phyloP scores from a whole-genome alignment of 2,113 vertebrate genomes.

The Siniperca chuatsi region DNA sequence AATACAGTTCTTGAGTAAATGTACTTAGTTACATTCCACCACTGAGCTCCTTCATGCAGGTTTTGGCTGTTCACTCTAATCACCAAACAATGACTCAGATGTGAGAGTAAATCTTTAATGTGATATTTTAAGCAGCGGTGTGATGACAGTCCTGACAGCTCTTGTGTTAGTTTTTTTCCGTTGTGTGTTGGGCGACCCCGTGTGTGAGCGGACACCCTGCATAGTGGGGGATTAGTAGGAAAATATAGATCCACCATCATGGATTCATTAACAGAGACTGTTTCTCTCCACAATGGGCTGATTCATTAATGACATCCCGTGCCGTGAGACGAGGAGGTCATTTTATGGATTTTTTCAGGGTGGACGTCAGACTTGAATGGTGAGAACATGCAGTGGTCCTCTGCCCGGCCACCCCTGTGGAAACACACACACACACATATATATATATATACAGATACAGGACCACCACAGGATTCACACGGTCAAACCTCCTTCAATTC shows the following conservation, averaged over 20 bases:
- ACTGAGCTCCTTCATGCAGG: too few relatives aligned
- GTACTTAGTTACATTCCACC: neutral
- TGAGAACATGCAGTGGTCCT: slow-evolving; percentile 65
- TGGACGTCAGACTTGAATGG: slow-evolving; percentile 65
- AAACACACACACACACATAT: slow-evolving; percentile 30
- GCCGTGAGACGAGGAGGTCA: slow-evolving; percentile 79
- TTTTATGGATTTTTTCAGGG: slow-evolving; percentile 75
- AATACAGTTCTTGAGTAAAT: neutral
- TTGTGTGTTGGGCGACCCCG: slow-evolving; percentile 23
- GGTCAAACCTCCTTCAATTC: slow-evolving; percentile 56
- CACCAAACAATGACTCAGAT: neutral
- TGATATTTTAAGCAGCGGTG: neutral
- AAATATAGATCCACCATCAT: slow-evolving; percentile 69
- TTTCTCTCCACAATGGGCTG: slow-evolving; percentile 74
- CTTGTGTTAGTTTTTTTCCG: slow-evolving; percentile 45
- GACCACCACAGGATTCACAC: slow-evolving; percentile 74
- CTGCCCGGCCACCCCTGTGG: slow-evolving; percentile 33
- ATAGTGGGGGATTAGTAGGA: slow-evolving; percentile 54
- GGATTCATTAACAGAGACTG: slow-evolving; percentile 66
- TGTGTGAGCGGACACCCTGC: slow-evolving; percentile 30
- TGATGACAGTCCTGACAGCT: neutral
- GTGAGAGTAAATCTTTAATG: neutral
- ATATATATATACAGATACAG: slow-evolving; percentile 17
- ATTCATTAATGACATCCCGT: slow-evolving; percentile 80
- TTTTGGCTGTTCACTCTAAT: neutral